These are phyloP conservation scores for Podabrus alpinus DNA, from an alignment of 2,888 invertebrate species.

Conservation along the genomic window DNA sequence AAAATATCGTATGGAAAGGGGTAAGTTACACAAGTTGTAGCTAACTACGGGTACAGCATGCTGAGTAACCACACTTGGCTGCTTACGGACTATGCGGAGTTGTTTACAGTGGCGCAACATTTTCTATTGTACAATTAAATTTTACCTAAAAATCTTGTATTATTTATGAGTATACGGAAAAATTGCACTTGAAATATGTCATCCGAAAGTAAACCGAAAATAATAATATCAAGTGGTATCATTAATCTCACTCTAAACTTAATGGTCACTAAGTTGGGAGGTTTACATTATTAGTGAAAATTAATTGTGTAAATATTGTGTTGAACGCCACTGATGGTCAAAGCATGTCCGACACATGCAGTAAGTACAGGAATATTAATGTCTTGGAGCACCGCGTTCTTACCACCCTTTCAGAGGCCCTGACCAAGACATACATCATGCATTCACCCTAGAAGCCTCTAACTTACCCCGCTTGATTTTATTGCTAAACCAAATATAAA, in stretches of 20 bases:
- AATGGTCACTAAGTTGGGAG: not conserved
- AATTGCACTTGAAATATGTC: not conserved
- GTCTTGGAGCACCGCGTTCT: constrained; percentile 55
- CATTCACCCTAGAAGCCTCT: constrained; percentile 44
- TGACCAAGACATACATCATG: constrained; percentile 56
- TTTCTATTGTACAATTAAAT: not conserved
- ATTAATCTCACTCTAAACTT: not conserved
- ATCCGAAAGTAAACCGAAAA: not conserved
- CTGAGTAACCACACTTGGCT: constrained; percentile 42
- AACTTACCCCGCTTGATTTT: constrained; percentile 53
- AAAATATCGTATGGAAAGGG: constrained; percentile 48
- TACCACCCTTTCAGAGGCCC: constrained; percentile 52
- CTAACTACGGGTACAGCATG: constrained; percentile 45
- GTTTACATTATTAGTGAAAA: not conserved
- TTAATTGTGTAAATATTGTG: not conserved
- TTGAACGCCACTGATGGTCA: constrained; percentile 44
- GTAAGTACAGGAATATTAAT: constrained; percentile 55
- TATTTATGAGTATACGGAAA: not conserved
- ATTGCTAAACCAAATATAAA: constrained; percentile 57
- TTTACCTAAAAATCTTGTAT: not conserved
- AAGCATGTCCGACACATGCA: constrained; percentile 48
- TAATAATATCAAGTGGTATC: not conserved
- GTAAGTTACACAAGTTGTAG: constrained; percentile 47
- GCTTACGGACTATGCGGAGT: constrained; percentile 36
- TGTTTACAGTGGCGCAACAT: constrained; percentile 21